phyloP scores from a whole-genome alignment of 2,797 vertebrate genomes.

The Amphiprion clarkii region DNA sequence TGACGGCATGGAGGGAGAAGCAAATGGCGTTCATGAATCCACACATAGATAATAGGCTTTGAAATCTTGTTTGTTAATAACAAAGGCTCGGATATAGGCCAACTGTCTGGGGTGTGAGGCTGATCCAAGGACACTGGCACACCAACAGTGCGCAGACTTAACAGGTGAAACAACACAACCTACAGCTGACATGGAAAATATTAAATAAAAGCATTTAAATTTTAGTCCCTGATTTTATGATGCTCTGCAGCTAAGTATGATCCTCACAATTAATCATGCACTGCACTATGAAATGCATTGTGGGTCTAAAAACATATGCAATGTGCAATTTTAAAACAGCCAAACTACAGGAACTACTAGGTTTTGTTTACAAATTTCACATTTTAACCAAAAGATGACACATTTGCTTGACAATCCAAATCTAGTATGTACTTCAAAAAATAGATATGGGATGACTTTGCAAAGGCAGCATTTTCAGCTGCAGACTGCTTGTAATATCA shows the following conservation, averaged over 20 bases:
- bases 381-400: background rate
- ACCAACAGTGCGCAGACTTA: background rate
- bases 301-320: background rate
- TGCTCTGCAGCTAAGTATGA: too few relatives aligned
- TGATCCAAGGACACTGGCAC: slow-evolving; percentile 59
- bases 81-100: slow-evolving; percentile 63
- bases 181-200: background rate
- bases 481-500: background rate
- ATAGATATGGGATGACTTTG: slow-evolving; percentile 7
- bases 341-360: too few relatives aligned
- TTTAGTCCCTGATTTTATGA: too few relatives aligned
- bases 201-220: background rate
- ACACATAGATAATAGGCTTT: slow-evolving; percentile 69
- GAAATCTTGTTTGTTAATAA: slow-evolving; percentile 69
- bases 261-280: background rate
- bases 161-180: slow-evolving; percentile 25
- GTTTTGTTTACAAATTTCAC: background rate
- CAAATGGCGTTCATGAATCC: slow-evolving; percentile 46
- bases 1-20: slow-evolving; percentile 41
- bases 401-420: slow-evolving; percentile 6
- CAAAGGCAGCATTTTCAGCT: background rate
- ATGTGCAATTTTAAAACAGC: background rate
- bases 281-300: background rate
- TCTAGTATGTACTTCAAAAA: background rate
- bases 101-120: slow-evolving; percentile 55